phyloP scores from a whole-genome alignment of 2,113 vertebrate genomes.

The Lagenorhynchus albirostris region DNA sequence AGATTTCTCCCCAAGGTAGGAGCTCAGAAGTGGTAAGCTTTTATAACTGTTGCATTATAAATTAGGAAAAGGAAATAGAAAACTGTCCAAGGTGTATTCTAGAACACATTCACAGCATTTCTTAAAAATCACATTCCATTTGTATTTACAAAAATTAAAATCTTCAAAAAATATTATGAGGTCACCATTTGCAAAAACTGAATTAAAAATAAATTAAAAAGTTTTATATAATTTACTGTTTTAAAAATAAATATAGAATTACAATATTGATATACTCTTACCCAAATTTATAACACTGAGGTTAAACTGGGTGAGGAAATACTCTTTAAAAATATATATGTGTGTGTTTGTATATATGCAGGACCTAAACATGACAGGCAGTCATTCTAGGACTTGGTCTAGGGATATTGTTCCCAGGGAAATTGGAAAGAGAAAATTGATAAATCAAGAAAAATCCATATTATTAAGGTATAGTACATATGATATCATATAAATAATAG shows the following conservation, averaged over 20 bases:
- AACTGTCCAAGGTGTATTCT: neutral
- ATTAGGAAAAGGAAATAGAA: neutral
- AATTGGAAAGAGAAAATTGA: neutral
- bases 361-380: too few relatives aligned
- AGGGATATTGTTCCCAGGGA: neutral
- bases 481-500: neutral
- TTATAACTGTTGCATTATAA: neutral
- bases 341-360: accelerated
- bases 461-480: neutral
- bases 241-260: neutral
- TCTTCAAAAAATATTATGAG: neutral
- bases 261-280: neutral
- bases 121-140: neutral
- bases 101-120: neutral
- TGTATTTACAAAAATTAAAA: neutral
- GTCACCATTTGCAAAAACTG: neutral
- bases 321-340: neutral
- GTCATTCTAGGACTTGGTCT: neutral
- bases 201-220: neutral
- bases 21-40: neutral
- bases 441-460: neutral
- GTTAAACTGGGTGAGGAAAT: neutral
- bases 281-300: neutral
- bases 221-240: neutral
- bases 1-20: neutral